Percentiles rank a stretch among this genome's conserved stretches.
These are phyloP conservation scores for Microctenopoma stevenorrisi DNA, from an alignment of 2,797 vertebrate species.

Conservation along the genomic window DNA sequence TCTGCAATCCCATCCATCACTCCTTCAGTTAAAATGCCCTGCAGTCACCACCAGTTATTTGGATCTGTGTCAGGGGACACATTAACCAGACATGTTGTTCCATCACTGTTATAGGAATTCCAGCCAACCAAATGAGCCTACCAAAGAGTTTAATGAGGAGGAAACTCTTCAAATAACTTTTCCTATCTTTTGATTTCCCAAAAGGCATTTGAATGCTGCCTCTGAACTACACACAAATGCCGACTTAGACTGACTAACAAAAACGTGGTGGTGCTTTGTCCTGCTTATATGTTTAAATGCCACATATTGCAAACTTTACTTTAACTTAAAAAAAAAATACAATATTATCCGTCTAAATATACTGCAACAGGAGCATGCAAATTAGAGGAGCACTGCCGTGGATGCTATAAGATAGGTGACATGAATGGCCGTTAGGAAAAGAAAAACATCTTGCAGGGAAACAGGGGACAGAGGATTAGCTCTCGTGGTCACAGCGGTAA, in stretches of 20 bases:
- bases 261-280: background rate
- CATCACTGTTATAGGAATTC: conserved; percentile 48
- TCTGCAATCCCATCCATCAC: conserved; percentile 37
- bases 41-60: conserved; percentile 22
- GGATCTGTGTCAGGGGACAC: conserved; percentile 37
- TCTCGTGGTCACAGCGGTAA: conserved; percentile 1
- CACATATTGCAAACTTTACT: too few relatives aligned
- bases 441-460: conserved; percentile 18
- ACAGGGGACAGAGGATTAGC: conserved; percentile 5
- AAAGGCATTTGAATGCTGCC: conserved; percentile 34
- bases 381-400: background rate
- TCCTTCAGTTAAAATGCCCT: conserved; percentile 17
- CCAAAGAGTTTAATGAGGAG: conserved; percentile 42
- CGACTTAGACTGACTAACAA: conserved; percentile 18
- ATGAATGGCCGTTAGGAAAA: background rate
- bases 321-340: too few relatives aligned
- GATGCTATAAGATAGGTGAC: background rate
- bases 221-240: conserved; percentile 21
- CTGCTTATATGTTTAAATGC: too few relatives aligned
- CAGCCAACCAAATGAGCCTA: conserved; percentile 27
- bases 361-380: conserved; percentile 9
- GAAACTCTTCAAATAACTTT: conserved; percentile 57
- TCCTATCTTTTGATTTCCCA: conserved; percentile 69
- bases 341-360: background rate
- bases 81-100: conserved; percentile 35